Conservation (phyloP, 2,113 vertebrate species). For the Lagopus leucura region DNA sequence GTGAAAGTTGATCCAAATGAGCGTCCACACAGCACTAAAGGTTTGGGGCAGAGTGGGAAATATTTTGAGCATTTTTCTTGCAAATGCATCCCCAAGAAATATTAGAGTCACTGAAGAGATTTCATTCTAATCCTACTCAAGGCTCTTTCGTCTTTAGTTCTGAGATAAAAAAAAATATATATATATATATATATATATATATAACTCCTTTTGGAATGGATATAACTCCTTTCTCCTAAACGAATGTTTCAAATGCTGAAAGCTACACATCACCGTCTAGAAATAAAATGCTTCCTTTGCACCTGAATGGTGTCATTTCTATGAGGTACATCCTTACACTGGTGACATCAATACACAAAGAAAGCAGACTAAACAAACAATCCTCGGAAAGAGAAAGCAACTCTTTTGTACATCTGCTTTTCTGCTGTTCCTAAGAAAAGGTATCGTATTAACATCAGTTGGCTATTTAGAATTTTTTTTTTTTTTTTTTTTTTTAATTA, state of each 20-base stretch:
- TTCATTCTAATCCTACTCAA: not conserved
- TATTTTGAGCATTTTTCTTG: not conserved
- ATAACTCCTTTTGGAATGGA: not conserved
- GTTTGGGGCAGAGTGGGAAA: no score
- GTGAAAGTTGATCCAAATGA: not conserved
- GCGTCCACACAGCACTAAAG: no score
- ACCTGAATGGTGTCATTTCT: not conserved
- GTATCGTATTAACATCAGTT: not conserved
- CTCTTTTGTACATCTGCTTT: not conserved
- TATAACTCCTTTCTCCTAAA: not conserved
- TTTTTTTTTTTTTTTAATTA: not conserved
- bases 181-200: no score
- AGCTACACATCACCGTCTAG: not conserved
- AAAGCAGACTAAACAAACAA: not conserved
- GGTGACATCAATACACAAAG: not conserved
- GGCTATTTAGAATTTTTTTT: not conserved
- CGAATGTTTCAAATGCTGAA: not conserved
- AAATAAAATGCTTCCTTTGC: not conserved
- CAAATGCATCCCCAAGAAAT: not conserved
- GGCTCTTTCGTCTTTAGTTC: not conserved
- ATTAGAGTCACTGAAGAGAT: not conserved
- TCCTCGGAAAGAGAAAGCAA: not conserved
- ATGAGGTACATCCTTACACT: not conserved
- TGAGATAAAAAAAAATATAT: not conserved
- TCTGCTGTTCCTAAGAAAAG: not conserved